Conservation (phyloP, 2,797 vertebrate species). For the Melopsittacus undulatus region DNA sequence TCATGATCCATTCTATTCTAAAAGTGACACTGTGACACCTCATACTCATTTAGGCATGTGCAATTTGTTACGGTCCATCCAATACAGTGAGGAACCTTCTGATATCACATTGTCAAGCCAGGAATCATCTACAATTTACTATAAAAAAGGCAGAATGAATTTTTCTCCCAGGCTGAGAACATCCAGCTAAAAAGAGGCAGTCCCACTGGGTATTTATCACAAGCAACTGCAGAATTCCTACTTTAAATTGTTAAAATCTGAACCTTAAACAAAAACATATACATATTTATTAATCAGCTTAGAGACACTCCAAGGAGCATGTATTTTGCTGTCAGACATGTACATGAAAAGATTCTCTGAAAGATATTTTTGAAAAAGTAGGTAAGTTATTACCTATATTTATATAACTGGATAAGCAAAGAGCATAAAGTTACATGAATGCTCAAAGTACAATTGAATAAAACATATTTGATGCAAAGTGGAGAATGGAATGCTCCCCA, state of each 20-base stretch:
- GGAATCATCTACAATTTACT: conserved; percentile 8
- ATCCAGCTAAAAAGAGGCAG: not conserved
- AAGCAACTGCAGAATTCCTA: not conserved
- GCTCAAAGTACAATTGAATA: conserved; percentile 11
- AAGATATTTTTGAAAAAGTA: not conserved
- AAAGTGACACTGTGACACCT: conserved; percentile 20
- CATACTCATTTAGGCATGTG: not conserved
- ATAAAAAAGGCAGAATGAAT: not conserved
- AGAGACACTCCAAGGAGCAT: not conserved
- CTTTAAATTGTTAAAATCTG: not conserved
- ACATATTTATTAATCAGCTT: not conserved
- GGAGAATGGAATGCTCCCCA: not conserved
- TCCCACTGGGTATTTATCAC: not conserved
- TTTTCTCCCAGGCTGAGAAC: not conserved
- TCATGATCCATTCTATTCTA: conserved; percentile 20
- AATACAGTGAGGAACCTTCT: not conserved
- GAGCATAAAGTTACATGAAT: not conserved
- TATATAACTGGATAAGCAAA: not conserved
- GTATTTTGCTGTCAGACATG: not conserved
- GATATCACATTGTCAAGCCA: not conserved
- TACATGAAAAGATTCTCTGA: not conserved
- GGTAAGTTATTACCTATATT: not conserved
- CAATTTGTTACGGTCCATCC: not conserved
- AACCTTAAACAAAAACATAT: not conserved
- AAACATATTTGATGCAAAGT: conserved; percentile 4